Evolutionary conservation across 2,113 vertebrate species (phyloP).

Genomic region (Hippocampus comes): DNA sequence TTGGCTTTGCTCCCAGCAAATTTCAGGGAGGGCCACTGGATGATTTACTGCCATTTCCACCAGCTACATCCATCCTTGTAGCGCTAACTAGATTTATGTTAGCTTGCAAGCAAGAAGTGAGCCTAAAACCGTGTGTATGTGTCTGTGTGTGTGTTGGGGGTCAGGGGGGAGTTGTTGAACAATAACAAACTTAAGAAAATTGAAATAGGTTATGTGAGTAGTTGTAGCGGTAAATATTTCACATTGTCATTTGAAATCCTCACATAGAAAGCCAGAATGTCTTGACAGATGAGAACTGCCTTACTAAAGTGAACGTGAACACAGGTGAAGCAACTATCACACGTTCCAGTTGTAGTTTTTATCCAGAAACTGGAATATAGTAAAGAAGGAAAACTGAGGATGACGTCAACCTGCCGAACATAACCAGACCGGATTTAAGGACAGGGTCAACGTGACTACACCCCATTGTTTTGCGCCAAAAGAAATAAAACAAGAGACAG

Average conservation of each 20-base stretch:
- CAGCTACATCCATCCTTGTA: too few species aligned
- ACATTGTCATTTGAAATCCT: background rate
- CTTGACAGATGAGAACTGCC: background rate
- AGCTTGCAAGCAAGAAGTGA: too few species aligned
- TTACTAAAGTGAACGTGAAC: background rate
- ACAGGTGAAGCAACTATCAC: background rate
- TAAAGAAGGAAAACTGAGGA: background rate
- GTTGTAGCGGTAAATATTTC: background rate
- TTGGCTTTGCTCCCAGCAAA: too few species aligned
- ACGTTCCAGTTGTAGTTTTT: background rate
- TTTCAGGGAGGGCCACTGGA: too few species aligned
- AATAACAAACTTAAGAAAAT: background rate
- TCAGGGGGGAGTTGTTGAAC: too few species aligned
- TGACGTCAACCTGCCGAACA: background rate
- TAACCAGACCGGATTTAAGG: background rate
- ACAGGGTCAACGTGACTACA: background rate
- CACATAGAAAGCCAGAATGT: too few species aligned
- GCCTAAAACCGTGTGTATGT: too few species aligned
- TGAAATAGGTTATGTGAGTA: background rate
- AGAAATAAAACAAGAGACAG: background rate
- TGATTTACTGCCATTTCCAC: too few species aligned
- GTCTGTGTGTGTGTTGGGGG: too few species aligned
- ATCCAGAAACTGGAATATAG: background rate
- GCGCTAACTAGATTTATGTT: too few species aligned
- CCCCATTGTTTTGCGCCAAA: background rate